Evolutionary conservation across 2,888 invertebrate genomes (phyloP).

Genomic region (Gisinianus flammeolus): DNA sequence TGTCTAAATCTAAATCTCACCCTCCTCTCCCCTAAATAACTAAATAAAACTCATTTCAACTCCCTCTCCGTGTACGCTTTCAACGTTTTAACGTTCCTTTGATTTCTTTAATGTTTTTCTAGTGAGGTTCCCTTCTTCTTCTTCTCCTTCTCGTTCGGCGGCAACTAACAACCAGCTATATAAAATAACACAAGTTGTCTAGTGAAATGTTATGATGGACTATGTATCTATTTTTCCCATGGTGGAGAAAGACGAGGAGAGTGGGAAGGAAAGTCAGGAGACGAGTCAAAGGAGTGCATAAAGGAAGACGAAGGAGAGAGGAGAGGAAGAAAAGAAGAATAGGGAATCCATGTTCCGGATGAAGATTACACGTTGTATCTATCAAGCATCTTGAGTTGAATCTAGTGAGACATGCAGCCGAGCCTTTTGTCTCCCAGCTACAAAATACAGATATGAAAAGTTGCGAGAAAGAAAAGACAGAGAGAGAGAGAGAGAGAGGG

Average conservation of each 20-base stretch:
- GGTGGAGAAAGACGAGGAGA: background rate
- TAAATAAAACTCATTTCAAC: too few relatives aligned
- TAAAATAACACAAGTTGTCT: too few relatives aligned
- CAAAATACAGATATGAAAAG: background rate
- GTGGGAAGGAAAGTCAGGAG: background rate
- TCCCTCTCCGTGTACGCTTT: too few relatives aligned
- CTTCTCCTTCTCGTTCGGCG: too few relatives aligned
- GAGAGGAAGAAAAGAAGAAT: background rate
- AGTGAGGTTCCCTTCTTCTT: too few relatives aligned
- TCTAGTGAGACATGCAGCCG: background rate
- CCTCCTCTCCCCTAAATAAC: too few relatives aligned
- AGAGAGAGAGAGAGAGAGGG: background rate
- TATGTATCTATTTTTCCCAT: too few relatives aligned
- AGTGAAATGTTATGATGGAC: too few relatives aligned
- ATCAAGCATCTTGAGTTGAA: background rate
- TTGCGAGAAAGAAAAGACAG: background rate
- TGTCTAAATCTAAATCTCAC: too few relatives aligned
- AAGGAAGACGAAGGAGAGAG: background rate
- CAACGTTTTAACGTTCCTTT: too few relatives aligned
- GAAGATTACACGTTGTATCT: conserved; percentile 42
- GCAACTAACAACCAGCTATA: too few relatives aligned
- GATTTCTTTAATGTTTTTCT: too few relatives aligned
- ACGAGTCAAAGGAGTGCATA: background rate
- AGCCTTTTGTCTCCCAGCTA: background rate
- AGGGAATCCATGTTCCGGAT: conserved; percentile 43